A percentile compares a stretch with the other conserved stretches of the same genome.
Conservation (phyloP, 2,113 vertebrate genomes). For the Oryctolagus cuniculus region DNA sequence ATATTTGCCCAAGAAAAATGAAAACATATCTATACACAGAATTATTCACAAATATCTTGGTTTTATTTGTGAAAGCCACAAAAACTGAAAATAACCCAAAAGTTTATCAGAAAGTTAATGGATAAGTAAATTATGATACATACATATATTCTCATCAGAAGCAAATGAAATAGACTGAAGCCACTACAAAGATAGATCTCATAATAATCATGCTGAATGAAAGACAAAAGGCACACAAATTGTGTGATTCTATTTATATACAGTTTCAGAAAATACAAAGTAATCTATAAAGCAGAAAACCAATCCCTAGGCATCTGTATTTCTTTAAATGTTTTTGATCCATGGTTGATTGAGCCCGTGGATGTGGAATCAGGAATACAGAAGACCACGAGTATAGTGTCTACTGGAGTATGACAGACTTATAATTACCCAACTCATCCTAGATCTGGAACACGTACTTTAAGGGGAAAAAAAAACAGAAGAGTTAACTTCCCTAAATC, state of each 20-base stretch:
- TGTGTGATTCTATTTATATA: background rate
- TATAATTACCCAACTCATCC: background rate
- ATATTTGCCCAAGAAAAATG: background rate
- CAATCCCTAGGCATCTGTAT: background rate
- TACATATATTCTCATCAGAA: background rate
- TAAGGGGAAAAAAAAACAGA: background rate
- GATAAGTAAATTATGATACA: background rate
- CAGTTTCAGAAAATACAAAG: conserved; percentile 31
- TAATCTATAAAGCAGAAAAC: background rate
- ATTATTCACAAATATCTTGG: background rate
- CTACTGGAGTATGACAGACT: conserved; percentile 20
- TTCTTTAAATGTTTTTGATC: background rate
- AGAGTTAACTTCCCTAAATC: background rate
- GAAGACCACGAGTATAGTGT: background rate
- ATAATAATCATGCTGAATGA: background rate
- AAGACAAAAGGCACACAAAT: background rate
- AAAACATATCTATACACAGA: background rate
- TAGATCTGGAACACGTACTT: background rate
- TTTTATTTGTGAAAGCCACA: background rate
- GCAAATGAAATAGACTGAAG: background rate
- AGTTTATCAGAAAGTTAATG: background rate
- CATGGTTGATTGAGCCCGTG: background rate
- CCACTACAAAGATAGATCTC: background rate
- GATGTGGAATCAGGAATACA: background rate
- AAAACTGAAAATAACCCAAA: background rate